Base-by-base conservation (phyloP, 2,888 invertebrate species). In the Lithophane leautieri region DNA sequence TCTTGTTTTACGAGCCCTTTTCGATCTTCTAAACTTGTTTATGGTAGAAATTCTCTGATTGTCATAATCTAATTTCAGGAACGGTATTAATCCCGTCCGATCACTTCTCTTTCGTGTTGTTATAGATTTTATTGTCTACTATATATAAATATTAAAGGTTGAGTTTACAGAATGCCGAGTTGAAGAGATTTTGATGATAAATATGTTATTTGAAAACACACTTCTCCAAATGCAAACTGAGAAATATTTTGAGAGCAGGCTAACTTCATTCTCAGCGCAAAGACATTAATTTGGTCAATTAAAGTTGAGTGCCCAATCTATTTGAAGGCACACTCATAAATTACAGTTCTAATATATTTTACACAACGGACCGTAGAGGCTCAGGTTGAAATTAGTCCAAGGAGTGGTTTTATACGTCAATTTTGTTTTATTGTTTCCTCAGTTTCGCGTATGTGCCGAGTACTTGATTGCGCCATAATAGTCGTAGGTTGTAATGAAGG, bases 371-470 rank as follows among this genome's bases (percentile, higher is more conserved):
- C 90, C 89, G 89, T 90, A 89, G 81, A 82, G 92, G 90, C 88
- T 88, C 88, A 88, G 88, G 77, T 89, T 86, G 91, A 91, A 94
- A 94, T 94, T 93, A 93, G 93, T 94, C 89, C 92, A 93, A 93
- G 93, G 93, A 94, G 94, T 93, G 93, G 94, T 94, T 95, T 94
- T 94, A 94, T 94, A 94, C 94, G 93, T 94, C 94, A 94, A 95
- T 95, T 94, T 94, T 93, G 94, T 95, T 95, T 95, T 94, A 94
- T 94, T 94, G 94, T 95, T 94, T 94, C 95, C 94, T 94, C 92
- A 94, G 95, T 94, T 95, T 94, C 93, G 93, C 95, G 95, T 95
- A 95, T 95, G 94, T 95, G 94, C 93, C 89, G 94, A 95, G 94
- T 92, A 93, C 92, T 94, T 95, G 95, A 96, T 96, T 95, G 93